These are phyloP conservation scores for Erpornis zantholeuca DNA, from an alignment of 2,113 vertebrate species.

Conservation along the genomic window DNA sequence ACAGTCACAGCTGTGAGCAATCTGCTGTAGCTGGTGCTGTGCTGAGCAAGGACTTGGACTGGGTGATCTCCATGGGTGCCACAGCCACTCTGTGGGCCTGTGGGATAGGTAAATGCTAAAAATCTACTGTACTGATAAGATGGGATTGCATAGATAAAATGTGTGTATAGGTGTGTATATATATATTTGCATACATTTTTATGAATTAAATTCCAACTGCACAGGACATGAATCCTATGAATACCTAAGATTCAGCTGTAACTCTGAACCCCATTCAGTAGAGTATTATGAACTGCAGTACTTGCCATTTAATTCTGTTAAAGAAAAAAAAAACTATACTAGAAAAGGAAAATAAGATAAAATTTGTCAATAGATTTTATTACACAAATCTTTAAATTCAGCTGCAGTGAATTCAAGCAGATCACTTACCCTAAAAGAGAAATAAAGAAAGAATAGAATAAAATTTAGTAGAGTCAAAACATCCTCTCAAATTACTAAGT, in stretches of 20 bases:
- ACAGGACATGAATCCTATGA: neutral
- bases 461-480: neutral
- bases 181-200: neutral
- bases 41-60: neutral
- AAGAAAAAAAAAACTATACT: neutral
- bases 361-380: neutral
- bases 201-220: neutral
- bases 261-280: neutral
- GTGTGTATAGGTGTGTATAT: accelerated
- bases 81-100: neutral
- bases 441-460: neutral
- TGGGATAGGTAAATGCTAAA: neutral
- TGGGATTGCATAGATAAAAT: neutral
- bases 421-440: neutral
- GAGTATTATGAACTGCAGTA: neutral
- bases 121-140: neutral
- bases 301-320: neutral
- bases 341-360: neutral
- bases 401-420: neutral
- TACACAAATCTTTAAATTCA: neutral
- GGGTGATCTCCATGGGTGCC: neutral
- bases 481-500: neutral
- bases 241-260: neutral
- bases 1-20: neutral
- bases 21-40: neutral